Conservation (phyloP, 2,113 vertebrate species). For the Ondatra zibethicus region DNA sequence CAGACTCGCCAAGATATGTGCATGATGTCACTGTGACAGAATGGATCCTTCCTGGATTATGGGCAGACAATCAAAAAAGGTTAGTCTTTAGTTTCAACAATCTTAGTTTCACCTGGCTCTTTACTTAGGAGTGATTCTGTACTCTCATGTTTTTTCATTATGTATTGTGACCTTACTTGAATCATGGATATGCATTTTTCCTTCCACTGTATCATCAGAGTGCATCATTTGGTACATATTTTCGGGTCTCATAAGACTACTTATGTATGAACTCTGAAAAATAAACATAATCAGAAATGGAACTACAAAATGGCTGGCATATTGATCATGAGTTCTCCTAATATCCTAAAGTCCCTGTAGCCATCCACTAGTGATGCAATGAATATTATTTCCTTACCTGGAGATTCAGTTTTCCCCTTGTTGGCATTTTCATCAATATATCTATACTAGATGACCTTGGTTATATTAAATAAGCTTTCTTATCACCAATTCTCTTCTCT, state of each 20-base stretch:
- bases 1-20: not conserved
- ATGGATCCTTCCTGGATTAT: not conserved
- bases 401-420: not conserved
- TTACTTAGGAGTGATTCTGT: not conserved
- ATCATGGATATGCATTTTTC: not conserved
- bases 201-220: too few species aligned
- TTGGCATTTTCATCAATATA: not conserved
- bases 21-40: not conserved
- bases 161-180: not conserved
- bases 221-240: not conserved
- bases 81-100: not conserved
- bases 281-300: not conserved
- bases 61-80: not conserved
- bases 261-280: not conserved
- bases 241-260: not conserved
- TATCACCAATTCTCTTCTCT: slow-evolving; percentile 4
- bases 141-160: not conserved
- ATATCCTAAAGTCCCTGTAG: not conserved
- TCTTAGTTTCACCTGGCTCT: not conserved
- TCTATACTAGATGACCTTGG: not conserved
- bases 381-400: not conserved
- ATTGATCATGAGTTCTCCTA: too few species aligned
- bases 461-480: not conserved
- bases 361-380: not conserved
- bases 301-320: not conserved